These are phyloP conservation scores for Adelosebastes latens DNA, from an alignment of 2,797 vertebrate species.

Conservation along the genomic window DNA sequence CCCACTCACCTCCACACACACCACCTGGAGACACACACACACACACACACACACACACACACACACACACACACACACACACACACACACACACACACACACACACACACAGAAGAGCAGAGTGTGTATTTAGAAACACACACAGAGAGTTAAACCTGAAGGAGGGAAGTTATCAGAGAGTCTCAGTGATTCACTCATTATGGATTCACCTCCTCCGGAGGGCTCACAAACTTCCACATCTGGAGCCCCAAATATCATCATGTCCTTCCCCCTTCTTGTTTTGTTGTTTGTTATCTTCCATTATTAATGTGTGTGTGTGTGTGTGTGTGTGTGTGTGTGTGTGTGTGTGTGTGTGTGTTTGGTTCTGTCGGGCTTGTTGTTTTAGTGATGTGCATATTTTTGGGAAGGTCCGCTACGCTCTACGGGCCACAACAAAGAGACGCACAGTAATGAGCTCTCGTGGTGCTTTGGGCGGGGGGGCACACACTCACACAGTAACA, in stretches of 20 bases:
- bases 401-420: conserved; percentile 78
- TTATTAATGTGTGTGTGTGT: conserved; percentile 73
- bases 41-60: neutral
- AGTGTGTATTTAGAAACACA: neutral
- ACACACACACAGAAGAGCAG: neutral
- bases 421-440: conserved; percentile 79
- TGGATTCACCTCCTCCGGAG: conserved; percentile 43
- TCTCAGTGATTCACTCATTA: conserved; percentile 37
- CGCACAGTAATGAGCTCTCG: conserved; percentile 80
- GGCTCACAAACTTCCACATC: conserved; percentile 39
- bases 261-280: conserved; percentile 60
- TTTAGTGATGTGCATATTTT: conserved; percentile 83
- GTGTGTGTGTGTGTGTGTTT: conserved; percentile 50
- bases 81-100: conserved; percentile 36
- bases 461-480: conserved; percentile 44
- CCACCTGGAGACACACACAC: conserved; percentile 79
- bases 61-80: conserved; percentile 54
- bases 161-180: conserved; percentile 11
- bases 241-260: conserved; percentile 18
- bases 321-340: conserved; percentile 62
- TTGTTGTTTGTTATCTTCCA: conserved; percentile 71
- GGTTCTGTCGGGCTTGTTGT: conserved; percentile 75
- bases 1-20: conserved; percentile 84
- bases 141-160: neutral
- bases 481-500: conserved; percentile 13